A percentile compares a stretch with the other conserved stretches of the same genome.
phyloP scores from a whole-genome alignment of 2,888 invertebrate genomes.

The Deilephila porcellus region DNA sequence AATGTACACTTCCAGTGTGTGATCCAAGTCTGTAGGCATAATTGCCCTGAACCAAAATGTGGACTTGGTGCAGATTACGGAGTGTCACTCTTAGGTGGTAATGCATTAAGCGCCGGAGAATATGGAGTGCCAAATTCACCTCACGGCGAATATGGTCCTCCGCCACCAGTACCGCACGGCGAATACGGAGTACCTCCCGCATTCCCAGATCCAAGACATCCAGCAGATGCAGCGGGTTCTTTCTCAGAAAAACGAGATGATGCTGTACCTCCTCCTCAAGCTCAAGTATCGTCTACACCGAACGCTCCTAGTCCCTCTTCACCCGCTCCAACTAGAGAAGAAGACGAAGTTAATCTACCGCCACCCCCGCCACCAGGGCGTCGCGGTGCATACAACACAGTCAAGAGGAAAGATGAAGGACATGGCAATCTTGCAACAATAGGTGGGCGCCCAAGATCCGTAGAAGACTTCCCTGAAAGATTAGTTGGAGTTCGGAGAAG shows the following conservation, averaged over 20 bases:
- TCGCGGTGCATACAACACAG: conserved; percentile 91
- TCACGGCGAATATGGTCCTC: conserved; percentile 89
- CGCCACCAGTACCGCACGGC: conserved; percentile 86
- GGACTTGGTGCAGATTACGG: conserved; percentile 88
- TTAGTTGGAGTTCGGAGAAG: conserved; percentile 90
- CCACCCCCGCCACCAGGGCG: conserved; percentile 94
- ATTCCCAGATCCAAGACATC: conserved; percentile 94
- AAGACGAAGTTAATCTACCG: conserved; percentile 89
- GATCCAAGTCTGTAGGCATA: conserved; percentile 96
- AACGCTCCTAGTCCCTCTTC: conserved; percentile 84
- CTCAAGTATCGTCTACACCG: conserved; percentile 91
- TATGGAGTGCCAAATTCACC: conserved; percentile 85
- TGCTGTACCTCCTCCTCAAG: conserved; percentile 92
- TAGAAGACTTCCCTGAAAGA: conserved; percentile 92
- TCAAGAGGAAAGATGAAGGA: conserved; percentile 91
- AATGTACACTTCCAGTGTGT: conserved; percentile 98
- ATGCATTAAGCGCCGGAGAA: conserved; percentile 86
- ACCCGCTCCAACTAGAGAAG: conserved; percentile 83
- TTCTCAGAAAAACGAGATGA: conserved; percentile 93
- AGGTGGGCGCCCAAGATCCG: conserved; percentile 94
- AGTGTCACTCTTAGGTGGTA: conserved; percentile 86
- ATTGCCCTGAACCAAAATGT: conserved; percentile 97
- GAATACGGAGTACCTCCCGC: conserved; percentile 92
- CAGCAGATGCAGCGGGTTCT: conserved; percentile 92
- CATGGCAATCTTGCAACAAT: conserved; percentile 92